Base-by-base conservation (phyloP, 2,888 invertebrate genomes). In the Enchytraeus crypticus region DNA sequence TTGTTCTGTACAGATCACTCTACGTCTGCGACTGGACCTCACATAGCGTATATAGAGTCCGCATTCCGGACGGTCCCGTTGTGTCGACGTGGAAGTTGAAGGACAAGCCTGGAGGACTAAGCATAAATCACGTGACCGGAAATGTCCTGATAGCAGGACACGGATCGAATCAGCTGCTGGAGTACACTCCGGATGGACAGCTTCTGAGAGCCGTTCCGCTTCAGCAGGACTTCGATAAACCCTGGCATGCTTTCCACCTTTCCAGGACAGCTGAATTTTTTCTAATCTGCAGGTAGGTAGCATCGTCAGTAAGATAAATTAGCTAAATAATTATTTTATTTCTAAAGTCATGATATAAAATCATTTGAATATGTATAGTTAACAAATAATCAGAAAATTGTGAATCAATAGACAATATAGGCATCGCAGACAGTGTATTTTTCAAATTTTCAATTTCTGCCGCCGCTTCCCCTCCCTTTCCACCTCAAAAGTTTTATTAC, bases 1-100 rank as follows among this genome's bases (percentile, higher is more conserved):
- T n/a, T n/a, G n/a, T n/a, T n/a, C n/a, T n/a, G n/a, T 29, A 29
- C 57, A 43, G 27, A 23, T 46, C 27, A 11, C 29, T 57, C 29
- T 57, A 57, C 57, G 57, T 57, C 46, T 57, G 57, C 47, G 57
- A 57, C 47, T 57, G 46, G 46, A 32, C 29, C 27, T 46, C 26
- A n/a, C 32, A 23, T 14, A n/a, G 27, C n/a, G 57, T 57, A 5
- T 27, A 8, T 21, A 43, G 46, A 11, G 46, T 57, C 11, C 29
- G 46, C 26, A 8, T 5, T 8, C 23, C 45, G 5, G 46, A 47
- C 29, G 57, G 57, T 11, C 26, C 26, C 14, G 21, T 26, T 23
- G 46, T 30, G 18, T 27, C 1, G 46, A 18, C 5, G 21, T 57
- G 57, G 57, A 57, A 57, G 57, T 21, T 46, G 18, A 43, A 46